Conservation (phyloP, 2,797 vertebrate species). For the Lacerta agilis region DNA sequence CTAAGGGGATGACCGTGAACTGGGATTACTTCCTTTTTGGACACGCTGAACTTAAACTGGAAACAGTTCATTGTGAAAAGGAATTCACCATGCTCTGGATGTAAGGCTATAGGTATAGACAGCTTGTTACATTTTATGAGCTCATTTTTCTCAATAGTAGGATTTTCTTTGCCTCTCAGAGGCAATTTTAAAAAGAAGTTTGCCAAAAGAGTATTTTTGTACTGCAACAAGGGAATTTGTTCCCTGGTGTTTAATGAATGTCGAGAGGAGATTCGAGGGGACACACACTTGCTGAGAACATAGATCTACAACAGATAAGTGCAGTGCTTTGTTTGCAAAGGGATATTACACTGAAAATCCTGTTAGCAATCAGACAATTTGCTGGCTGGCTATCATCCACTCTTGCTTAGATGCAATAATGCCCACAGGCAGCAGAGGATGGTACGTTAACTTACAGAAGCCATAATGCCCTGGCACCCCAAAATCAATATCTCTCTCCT, state of each 20-base stretch:
- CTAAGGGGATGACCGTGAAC: too few relatives aligned
- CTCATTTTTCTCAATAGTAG: neutral
- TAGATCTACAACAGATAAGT: conserved; percentile 57
- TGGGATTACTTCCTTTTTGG: too few relatives aligned
- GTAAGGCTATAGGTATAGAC: neutral
- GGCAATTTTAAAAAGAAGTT: conserved; percentile 44
- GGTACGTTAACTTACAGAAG: conserved; percentile 46
- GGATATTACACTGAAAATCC: conserved; percentile 70
- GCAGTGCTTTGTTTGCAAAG: conserved; percentile 67
- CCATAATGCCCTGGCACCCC: neutral
- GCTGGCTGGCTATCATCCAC: conserved; percentile 66
- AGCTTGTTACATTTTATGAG: conserved; percentile 14
- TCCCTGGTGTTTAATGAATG: conserved; percentile 59
- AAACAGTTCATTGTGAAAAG: too few relatives aligned
- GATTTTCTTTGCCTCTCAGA: conserved; percentile 44
- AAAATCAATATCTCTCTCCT: neutral
- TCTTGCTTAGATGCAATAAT: conserved; percentile 12
- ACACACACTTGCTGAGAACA: neutral
- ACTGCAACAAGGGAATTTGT: conserved; percentile 38
- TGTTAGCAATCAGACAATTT: conserved; percentile 69
- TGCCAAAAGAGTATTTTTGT: conserved; percentile 43
- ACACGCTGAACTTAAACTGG: too few relatives aligned
- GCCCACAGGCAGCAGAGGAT: conserved; percentile 48
- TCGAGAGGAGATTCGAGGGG: conserved; percentile 7
- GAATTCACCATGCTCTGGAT: too few relatives aligned